Evolutionary conservation across 2,888 invertebrate genomes (phyloP), one percentile per base, ranked within the genome.

Genomic region (Lasioglossum lativentre): DNA sequence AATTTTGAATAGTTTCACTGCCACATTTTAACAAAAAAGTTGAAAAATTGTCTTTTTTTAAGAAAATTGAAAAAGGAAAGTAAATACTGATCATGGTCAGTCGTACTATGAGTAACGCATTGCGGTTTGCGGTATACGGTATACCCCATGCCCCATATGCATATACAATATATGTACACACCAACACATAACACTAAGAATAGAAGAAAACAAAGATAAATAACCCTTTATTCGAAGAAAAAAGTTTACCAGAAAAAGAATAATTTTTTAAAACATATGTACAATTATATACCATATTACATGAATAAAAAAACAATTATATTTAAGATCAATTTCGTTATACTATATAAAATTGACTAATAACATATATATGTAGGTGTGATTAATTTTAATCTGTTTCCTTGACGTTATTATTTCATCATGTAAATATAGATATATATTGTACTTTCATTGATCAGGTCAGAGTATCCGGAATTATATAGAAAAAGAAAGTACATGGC

Each of bases 1-100:
- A 81, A 86, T 83, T 86, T 86, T 70, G 74, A 86, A 86, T 76
- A 59, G 34, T 40, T 8, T 19, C 12, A 52, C n/a, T 4, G 10
- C 27, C 72, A 23, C n/a, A 45, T 38, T 27, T 14, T 47, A 2
- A 38, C 52, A 14, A 59, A 0, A 38, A 10, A 63, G 56, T 56
- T 40, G 6, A 27, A 16, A 63, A 77, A 47, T n/a, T 52, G 34
- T 19, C 2, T 3, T 74, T 12, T 10, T 40, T 19, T 16, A 8
- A 34, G n/a, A 70, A 47, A 66, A 14, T 27, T 23, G 16, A 66
- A 34, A 12, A 75, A 66, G 23, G 34, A 42, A 72, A 42, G 6
- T 52, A 27, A 76, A 73, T 42, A 34, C 1, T 68, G 23, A 1
- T 23, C 45, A 34, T 68, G 23, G 2, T 23, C 45, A 34, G 34